A percentile compares a stretch with the other conserved stretches of the same genome.
Evolutionary conservation across 64 coral and sea anemone species (phyloP).

Genomic region (Cladopsammia gracilis): DNA sequence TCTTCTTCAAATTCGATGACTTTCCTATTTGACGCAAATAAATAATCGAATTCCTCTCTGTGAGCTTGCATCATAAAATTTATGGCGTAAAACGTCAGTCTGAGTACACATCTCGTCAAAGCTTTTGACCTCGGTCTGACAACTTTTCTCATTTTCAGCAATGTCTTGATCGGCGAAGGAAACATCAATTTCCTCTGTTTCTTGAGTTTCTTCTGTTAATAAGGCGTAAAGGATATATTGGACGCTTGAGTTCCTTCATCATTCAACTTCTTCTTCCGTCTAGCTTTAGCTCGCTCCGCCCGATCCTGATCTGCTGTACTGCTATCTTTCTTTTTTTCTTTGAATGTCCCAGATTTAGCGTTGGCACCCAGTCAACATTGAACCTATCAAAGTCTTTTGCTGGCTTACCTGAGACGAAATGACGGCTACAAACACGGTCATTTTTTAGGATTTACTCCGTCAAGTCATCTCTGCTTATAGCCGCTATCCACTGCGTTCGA

Average conservation of each 20-base stretch:
- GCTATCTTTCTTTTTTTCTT: not conserved
- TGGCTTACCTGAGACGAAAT: constrained; percentile 40
- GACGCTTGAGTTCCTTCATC: constrained; percentile 54
- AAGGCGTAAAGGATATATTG: constrained; percentile 42
- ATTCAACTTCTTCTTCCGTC: constrained; percentile 28
- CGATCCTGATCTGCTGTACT: not conserved
- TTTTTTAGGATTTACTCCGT: constrained; percentile 50
- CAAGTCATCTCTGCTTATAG: constrained; percentile 67
- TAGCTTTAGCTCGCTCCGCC: constrained; percentile 8
- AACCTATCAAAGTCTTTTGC: constrained; percentile 23
- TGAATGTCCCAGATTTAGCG: constrained; percentile 19
- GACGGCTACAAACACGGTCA: constrained; percentile 25
- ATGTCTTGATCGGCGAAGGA: constrained; percentile 9
- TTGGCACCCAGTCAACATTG: constrained; percentile 22
- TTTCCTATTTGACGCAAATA: not conserved
- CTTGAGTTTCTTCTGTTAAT: constrained; percentile 31
- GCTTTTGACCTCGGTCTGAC: not conserved
- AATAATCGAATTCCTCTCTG: constrained; percentile 22
- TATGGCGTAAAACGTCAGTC: not conserved
- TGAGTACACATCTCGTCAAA: constrained; percentile 1
- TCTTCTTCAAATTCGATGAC: not conserved
- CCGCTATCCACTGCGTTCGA: constrained; percentile 36
- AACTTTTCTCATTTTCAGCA: constrained; percentile 1
- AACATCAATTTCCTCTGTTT: constrained; percentile 15
- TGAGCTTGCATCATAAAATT: not conserved